These are phyloP conservation scores for Poecile atricapillus DNA, from an alignment of 2,113 vertebrate genomes.

Conservation along the genomic window DNA sequence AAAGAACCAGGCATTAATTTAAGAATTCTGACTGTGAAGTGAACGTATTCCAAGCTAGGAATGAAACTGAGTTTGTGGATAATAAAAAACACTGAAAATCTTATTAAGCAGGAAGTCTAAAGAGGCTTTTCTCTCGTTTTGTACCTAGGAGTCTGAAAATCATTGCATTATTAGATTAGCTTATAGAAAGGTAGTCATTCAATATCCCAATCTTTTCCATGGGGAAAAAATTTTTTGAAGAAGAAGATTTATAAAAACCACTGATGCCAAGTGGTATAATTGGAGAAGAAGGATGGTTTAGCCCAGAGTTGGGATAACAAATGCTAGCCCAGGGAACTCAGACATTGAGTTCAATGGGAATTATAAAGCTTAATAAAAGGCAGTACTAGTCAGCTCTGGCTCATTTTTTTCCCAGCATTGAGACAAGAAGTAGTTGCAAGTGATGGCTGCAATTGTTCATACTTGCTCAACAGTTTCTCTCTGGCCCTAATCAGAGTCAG, in stretches of 20 bases:
- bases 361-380: conserved; percentile 42
- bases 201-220: conserved; percentile 9
- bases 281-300: conserved; percentile 17
- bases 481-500: neutral
- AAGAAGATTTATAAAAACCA: conserved; percentile 16
- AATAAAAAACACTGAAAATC: conserved; percentile 55
- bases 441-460: neutral
- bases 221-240: neutral
- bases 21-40: neutral
- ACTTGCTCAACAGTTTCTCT: neutral
- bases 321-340: conserved; percentile 28
- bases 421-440: neutral
- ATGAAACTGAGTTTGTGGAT: conserved; percentile 23
- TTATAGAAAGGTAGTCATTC: conserved; percentile 49
- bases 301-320: conserved; percentile 15
- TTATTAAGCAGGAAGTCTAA: conserved; percentile 53
- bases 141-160: conserved; percentile 52
- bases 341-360: neutral
- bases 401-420: neutral
- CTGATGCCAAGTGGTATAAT: neutral
- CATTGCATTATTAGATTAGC: conserved; percentile 40
- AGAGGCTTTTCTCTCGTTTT: conserved; percentile 56
- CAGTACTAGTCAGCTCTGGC: neutral
- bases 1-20: neutral
- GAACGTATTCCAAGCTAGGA: neutral